Conservation (phyloP, 2,888 invertebrate genomes). For the Pogonocherus hispidulus region DNA sequence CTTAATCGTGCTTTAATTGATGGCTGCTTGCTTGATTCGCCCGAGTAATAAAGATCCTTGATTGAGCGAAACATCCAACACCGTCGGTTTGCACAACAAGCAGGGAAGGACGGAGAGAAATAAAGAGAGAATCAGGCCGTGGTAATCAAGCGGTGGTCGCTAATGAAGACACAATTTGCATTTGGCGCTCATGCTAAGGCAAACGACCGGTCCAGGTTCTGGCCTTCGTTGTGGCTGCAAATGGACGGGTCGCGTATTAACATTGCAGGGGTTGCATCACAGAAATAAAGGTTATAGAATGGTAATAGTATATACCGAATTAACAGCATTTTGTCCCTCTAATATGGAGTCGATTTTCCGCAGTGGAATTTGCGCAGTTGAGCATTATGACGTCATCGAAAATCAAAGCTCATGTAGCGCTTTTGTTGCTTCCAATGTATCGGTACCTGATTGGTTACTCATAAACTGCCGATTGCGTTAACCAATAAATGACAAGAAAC, state of each 20-base stretch:
- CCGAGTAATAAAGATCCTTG: background rate
- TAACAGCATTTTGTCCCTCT: too few relatives aligned
- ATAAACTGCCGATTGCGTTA: too few relatives aligned
- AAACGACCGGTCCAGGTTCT: slow-evolving; percentile 50
- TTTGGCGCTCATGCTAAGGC: slow-evolving; percentile 57
- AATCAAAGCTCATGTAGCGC: too few relatives aligned
- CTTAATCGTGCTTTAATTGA: background rate
- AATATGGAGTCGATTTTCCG: too few relatives aligned
- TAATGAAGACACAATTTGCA: slow-evolving; percentile 59
- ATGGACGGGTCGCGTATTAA: background rate
- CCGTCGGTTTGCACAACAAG: slow-evolving; percentile 38
- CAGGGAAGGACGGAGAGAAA: background rate
- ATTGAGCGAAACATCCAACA: slow-evolving; percentile 12
- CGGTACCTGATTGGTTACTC: too few relatives aligned
- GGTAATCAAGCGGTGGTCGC: slow-evolving; percentile 46
- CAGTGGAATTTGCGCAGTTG: too few relatives aligned
- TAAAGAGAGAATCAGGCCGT: slow-evolving; percentile 42
- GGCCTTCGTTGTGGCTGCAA: slow-evolving; percentile 16
- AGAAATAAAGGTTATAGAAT: too few relatives aligned
- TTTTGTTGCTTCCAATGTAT: too few relatives aligned
- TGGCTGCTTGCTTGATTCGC: background rate
- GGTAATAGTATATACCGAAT: too few relatives aligned
- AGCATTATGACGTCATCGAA: too few relatives aligned
- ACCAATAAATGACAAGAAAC: too few relatives aligned
- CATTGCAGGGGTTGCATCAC: background rate